Evolutionary conservation across 2,888 invertebrate genomes (phyloP).

Genomic region (Liodrosophila aerea): DNA sequence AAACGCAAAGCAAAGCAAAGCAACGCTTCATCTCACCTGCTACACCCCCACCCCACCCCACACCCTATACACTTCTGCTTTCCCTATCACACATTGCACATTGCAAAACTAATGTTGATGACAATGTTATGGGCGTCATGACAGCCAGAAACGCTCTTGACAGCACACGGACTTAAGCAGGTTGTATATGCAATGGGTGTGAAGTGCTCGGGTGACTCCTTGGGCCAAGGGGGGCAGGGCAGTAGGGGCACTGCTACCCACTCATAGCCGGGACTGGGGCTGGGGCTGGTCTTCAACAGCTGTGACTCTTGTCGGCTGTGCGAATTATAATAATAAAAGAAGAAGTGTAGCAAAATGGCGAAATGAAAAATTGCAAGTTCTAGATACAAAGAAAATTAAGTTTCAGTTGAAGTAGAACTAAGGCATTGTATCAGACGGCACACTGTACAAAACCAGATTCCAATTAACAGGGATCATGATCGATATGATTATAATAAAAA

Average conservation of each 20-base stretch:
- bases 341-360: no score
- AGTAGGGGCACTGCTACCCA: not conserved
- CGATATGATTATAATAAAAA: no score
- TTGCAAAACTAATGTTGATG: conserved; percentile 75
- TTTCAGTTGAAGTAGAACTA: no score
- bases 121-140: conserved; percentile 79
- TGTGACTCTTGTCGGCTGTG: no score
- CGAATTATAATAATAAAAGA: no score
- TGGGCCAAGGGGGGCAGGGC: conserved; percentile 1
- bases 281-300: no score
- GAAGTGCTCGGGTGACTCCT: not conserved
- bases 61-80: not conserved
- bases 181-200: not conserved
- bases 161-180: conserved; percentile 42
- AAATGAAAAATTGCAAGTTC: no score
- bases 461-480: no score
- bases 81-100: conserved; percentile 4
- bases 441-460: no score
- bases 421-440: no score
- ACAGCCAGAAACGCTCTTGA: conserved; percentile 78
- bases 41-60: no score
- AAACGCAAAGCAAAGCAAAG: conserved; percentile 31
- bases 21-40: conserved; percentile 44
- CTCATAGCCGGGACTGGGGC: no score
- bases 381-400: conserved; percentile 2